Evolutionary conservation across 1,140 invertebrate species (phyloP).

Genomic region (Bombus impatiens): DNA sequence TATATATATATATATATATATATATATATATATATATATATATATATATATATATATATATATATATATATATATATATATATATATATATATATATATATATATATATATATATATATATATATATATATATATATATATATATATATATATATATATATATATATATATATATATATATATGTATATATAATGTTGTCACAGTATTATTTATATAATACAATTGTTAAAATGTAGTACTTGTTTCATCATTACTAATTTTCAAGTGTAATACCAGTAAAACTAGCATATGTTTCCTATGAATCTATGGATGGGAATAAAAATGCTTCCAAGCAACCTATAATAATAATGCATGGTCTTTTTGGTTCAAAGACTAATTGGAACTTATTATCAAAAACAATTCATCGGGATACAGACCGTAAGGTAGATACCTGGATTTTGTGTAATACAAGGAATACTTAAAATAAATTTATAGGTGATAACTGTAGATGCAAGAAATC

Average conservation of each 20-base stretch:
- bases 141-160: no score
- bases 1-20: no score
- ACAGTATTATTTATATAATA: not conserved
- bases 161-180: no score
- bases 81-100: not conserved
- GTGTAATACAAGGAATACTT: not conserved
- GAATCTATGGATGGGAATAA: conserved; percentile 78
- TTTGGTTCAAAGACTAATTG: conserved; percentile 94
- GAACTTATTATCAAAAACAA: conserved; percentile 89
- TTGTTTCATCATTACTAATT: not conserved
- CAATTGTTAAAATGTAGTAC: not conserved
- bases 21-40: not conserved
- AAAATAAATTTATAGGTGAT: conserved; percentile 84
- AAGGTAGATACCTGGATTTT: conserved; percentile 80
- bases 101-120: not conserved
- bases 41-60: not conserved
- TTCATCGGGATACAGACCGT: conserved; percentile 85
- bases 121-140: no score
- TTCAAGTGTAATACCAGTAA: conserved; percentile 76
- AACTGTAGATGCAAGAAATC: conserved; percentile 93
- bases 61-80: no score
- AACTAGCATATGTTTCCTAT: conserved; percentile 84
- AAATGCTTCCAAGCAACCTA: conserved; percentile 80
- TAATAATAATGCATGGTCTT: conserved; percentile 93
- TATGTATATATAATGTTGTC: not conserved